These are phyloP conservation scores for Graphium colonna DNA, from an alignment of 2,888 invertebrate species.

Conservation along the genomic window DNA sequence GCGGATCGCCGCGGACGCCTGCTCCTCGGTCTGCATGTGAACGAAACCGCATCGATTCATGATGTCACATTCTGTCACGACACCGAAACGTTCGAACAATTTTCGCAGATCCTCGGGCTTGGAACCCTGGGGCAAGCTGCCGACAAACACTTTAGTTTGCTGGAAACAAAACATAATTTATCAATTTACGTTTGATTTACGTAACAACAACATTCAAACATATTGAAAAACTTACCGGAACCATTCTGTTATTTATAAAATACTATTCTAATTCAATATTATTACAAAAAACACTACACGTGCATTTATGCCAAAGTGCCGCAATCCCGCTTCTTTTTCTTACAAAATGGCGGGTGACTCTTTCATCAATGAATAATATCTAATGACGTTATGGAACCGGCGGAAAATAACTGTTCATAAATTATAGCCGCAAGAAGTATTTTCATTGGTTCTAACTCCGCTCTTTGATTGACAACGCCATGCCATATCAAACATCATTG, in stretches of 20 bases:
- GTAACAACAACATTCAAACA: conserved; percentile 23
- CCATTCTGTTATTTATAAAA: conserved; percentile 45
- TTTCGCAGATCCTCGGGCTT: conserved; percentile 90
- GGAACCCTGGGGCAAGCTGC: conserved; percentile 92
- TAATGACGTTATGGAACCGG: conserved; percentile 10
- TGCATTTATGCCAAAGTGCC: conserved; percentile 22
- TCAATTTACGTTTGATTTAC: conserved; percentile 26
- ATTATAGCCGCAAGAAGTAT: not conserved
- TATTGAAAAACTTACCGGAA: conserved; percentile 60
- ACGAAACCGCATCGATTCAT: conserved; percentile 97
- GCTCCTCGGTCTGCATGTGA: conserved; percentile 91
- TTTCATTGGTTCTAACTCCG: not conserved
- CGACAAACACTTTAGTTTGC: conserved; percentile 95
- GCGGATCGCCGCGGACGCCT: conserved; percentile 90
- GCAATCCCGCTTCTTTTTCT: conserved; percentile 22
- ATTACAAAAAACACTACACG: conserved; percentile 26
- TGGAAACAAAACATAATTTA: conserved; percentile 48
- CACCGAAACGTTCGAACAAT: conserved; percentile 92
- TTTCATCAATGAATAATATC: conserved; percentile 1
- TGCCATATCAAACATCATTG: not conserved
- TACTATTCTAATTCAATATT: conserved; percentile 26
- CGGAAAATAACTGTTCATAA: not conserved
- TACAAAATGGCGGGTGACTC: conserved; percentile 28
- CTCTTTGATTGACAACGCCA: not conserved
- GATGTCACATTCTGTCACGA: conserved; percentile 95